These are phyloP conservation scores for Bufotes viridis DNA, from an alignment of 2,797 vertebrate species.

Conservation along the genomic window DNA sequence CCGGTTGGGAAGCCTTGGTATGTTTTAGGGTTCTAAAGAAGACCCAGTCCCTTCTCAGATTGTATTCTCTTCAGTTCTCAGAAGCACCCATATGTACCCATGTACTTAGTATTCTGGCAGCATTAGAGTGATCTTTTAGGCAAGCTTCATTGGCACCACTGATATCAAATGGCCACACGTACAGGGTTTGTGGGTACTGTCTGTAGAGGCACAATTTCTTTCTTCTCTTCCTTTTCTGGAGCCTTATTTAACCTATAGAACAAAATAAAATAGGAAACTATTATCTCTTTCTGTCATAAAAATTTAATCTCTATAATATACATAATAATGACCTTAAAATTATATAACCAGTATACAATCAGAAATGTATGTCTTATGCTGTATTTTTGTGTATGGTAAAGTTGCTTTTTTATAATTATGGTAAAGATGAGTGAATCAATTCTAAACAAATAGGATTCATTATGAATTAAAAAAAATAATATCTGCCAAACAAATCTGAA, in stretches of 20 bases:
- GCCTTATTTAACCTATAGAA: not conserved
- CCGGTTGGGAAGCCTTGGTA: not conserved
- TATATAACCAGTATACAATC: too few relatives aligned
- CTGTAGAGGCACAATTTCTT: slow-evolving; percentile 36
- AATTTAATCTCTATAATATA: not conserved
- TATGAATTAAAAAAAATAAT: too few relatives aligned
- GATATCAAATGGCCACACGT: not conserved
- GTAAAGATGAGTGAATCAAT: too few relatives aligned
- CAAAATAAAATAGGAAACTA: not conserved
- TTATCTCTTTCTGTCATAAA: not conserved
- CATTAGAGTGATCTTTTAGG: not conserved
- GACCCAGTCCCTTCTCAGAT: not conserved
- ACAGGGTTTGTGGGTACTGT: slow-evolving; percentile 9
- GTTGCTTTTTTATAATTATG: too few relatives aligned
- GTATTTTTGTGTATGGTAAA: too few relatives aligned
- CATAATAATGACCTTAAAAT: too few relatives aligned
- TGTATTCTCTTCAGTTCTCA: not conserved
- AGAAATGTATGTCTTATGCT: too few relatives aligned
- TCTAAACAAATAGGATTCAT: too few relatives aligned
- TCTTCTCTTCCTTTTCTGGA: slow-evolving; percentile 32
- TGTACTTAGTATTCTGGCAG: not conserved
- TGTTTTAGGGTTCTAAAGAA: not conserved
- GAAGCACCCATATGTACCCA: not conserved
- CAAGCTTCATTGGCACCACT: not conserved
- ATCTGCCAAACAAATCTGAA: too few relatives aligned